Evolutionary conservation across 2,888 invertebrate species (phyloP).

Genomic region (Gastrophysa polygoni): DNA sequence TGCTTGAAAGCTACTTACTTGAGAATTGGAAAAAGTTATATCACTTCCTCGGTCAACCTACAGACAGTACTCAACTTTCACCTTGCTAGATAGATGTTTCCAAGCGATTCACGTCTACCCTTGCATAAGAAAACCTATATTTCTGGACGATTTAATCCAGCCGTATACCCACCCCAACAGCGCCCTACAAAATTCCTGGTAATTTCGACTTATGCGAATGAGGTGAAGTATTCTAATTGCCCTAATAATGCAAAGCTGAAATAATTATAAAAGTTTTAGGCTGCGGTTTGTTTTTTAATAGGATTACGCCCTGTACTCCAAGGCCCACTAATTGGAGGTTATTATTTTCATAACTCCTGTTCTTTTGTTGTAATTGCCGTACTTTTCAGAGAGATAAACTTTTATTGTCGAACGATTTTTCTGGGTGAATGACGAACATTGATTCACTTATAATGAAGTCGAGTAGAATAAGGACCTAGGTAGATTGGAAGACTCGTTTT

Average conservation of each 20-base stretch:
- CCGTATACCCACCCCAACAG: neutral
- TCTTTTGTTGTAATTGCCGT: slow-evolving; percentile 50
- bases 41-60: no score
- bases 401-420: slow-evolving; percentile 32
- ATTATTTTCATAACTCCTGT: slow-evolving; percentile 51
- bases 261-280: slow-evolving; percentile 51
- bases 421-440: neutral
- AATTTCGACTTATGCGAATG: slow-evolving; percentile 42
- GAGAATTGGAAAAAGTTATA: no score
- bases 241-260: slow-evolving; percentile 52
- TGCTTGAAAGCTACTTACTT: no score
- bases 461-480: no score
- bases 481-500: no score
- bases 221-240: slow-evolving; percentile 51
- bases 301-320: slow-evolving; percentile 49
- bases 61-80: no score
- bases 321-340: slow-evolving; percentile 51
- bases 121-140: no score
- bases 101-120: no score
- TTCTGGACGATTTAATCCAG: neutral
- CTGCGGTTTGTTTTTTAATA: slow-evolving; percentile 52
- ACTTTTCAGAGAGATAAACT: slow-evolving; percentile 44
- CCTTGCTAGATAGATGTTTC: no score
- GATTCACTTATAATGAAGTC: neutral
- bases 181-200: slow-evolving; percentile 37